phyloP scores from a whole-genome alignment of 1,140 invertebrate species.

The Sogatella furcifera region DNA sequence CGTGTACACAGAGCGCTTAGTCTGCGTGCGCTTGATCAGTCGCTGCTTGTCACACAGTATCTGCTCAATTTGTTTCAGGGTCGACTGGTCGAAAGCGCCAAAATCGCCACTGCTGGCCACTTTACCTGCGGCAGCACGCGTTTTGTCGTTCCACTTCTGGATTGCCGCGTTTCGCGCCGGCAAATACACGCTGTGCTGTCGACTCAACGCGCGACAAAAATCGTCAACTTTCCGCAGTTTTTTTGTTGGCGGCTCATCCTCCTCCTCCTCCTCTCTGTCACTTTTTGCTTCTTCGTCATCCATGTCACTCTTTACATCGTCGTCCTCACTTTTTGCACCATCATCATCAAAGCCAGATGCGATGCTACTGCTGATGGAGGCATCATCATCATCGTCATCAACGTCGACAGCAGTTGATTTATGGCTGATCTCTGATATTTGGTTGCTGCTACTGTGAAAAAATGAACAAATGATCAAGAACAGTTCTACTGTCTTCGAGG shows the following conservation, averaged over 20 bases:
- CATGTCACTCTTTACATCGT: no score
- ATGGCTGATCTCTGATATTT: no score
- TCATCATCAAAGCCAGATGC: not conserved
- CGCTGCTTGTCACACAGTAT: slow-evolving; percentile 65
- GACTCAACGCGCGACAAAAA: slow-evolving; percentile 48
- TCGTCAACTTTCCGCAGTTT: slow-evolving; percentile 47
- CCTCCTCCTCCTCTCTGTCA: slow-evolving; percentile 33
- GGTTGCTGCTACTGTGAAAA: no score
- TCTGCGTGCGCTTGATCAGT: slow-evolving; percentile 67
- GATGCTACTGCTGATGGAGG: slow-evolving; percentile 31
- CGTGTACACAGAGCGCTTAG: slow-evolving; percentile 61
- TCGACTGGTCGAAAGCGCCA: slow-evolving; percentile 55
- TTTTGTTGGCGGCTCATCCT: slow-evolving; percentile 34
- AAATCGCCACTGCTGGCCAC: slow-evolving; percentile 43
- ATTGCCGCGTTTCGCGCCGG: slow-evolving; percentile 66
- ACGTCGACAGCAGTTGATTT: no score
- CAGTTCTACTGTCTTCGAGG: no score
- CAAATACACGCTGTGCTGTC: slow-evolving; percentile 50
- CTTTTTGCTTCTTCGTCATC: slow-evolving; percentile 27
- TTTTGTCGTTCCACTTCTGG: slow-evolving; percentile 90
- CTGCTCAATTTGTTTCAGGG: slow-evolving; percentile 79
- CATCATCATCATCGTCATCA: slow-evolving; percentile 31
- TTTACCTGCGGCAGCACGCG: slow-evolving; percentile 49
- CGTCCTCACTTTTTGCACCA: slow-evolving; percentile 36
- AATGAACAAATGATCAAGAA: no score